Evolutionary conservation across 2,797 vertebrate genomes (phyloP).

Genomic region (Hoplostethus mediterraneus): DNA sequence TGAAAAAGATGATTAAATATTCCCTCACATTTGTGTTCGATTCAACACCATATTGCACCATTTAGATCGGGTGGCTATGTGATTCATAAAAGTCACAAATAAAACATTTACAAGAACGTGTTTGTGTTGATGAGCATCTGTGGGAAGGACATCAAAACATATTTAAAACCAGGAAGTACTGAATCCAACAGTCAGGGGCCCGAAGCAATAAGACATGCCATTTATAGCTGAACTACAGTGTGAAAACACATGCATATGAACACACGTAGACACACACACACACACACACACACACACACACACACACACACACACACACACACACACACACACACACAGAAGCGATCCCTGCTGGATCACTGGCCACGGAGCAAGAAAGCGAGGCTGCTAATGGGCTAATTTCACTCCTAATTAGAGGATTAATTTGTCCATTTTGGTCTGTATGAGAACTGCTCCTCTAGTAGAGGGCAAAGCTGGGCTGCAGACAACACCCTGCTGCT

Average conservation of each 20-base stretch:
- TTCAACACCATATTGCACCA: not conserved
- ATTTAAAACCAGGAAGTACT: conserved; percentile 15
- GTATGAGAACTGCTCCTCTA: conserved; percentile 56
- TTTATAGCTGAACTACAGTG: conserved; percentile 19
- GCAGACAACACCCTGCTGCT: conserved; percentile 17
- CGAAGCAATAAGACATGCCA: conserved; percentile 47
- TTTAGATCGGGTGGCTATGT: not conserved
- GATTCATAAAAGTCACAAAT: not conserved
- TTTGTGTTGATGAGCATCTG: not conserved
- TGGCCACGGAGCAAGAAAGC: conserved; percentile 54
- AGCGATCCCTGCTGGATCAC: conserved; percentile 22
- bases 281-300: conserved; percentile 15
- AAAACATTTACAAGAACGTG: not conserved
- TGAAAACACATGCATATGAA: not conserved
- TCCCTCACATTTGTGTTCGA: not conserved
- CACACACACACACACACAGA: conserved; percentile 19
- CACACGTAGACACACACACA: not conserved
- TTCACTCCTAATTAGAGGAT: conserved; percentile 80
- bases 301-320: not conserved
- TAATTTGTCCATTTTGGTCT: conserved; percentile 71
- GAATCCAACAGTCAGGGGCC: conserved; percentile 2
- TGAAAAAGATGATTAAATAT: conserved; percentile 16
- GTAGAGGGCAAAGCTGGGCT: conserved; percentile 46
- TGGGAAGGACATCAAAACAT: not conserved
- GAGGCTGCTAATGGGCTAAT: conserved; percentile 74